phyloP scores from a whole-genome alignment of 2,888 invertebrate genomes.

The Leptinotarsa haldemani region DNA sequence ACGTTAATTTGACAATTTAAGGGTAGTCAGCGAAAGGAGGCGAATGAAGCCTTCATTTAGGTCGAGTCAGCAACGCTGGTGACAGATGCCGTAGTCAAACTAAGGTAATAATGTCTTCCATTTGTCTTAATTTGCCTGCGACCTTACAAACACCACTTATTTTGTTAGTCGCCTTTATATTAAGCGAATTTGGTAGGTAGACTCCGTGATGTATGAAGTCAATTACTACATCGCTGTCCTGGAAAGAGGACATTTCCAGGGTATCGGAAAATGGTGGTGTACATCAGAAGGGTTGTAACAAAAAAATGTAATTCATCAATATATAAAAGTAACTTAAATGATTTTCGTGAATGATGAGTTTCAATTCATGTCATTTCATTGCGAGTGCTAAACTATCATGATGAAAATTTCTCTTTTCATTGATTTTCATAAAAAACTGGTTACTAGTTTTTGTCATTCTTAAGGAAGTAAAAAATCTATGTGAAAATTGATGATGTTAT shows the following conservation, averaged over 20 bases:
- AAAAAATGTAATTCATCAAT: background rate
- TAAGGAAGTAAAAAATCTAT: no score
- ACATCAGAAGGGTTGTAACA: background rate
- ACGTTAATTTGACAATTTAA: constrained; percentile 25
- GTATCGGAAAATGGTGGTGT: background rate
- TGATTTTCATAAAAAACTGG: no score
- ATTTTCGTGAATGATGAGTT: no score
- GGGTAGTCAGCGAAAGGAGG: constrained; percentile 53
- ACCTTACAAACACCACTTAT: constrained; percentile 51
- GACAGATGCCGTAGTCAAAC: constrained; percentile 62
- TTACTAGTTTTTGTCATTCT: no score
- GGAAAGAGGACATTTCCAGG: background rate
- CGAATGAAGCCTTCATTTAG: constrained; percentile 55
- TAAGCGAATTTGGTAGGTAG: constrained; percentile 38
- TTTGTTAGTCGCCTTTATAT: constrained; percentile 39
- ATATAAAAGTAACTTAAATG: no score
- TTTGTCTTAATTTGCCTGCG: constrained; percentile 66
- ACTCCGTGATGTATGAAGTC: constrained; percentile 36
- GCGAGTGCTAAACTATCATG: no score
- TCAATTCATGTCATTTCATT: no score
- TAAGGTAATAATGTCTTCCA: constrained; percentile 65
- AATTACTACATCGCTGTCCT: constrained; percentile 27
- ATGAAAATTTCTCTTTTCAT: no score
- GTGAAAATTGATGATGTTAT: no score
- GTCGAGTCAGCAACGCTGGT: constrained; percentile 44